Evolutionary conservation across 2,888 invertebrate genomes (phyloP).

Genomic region (Peribatodes rhomboidaria): DNA sequence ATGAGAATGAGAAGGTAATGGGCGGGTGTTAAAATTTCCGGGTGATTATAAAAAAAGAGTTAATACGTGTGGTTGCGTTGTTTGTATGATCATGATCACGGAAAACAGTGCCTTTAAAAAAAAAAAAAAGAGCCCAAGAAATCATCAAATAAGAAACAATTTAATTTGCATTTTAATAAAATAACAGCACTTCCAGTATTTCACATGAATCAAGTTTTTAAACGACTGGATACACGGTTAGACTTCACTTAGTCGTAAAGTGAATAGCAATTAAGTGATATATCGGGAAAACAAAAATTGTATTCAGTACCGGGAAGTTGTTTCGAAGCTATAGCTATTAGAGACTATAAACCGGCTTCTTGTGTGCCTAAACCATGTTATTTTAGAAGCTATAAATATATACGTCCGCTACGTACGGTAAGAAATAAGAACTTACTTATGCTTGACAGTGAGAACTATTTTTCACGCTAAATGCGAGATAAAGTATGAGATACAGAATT

Average conservation of each 20-base stretch:
- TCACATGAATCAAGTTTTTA: slow-evolving; percentile 4
- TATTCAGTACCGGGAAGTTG: slow-evolving; percentile 9
- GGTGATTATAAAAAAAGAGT: too few species aligned
- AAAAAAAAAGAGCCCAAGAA: not conserved
- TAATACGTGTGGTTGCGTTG: too few species aligned
- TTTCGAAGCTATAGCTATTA: slow-evolving; percentile 4
- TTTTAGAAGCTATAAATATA: not conserved
- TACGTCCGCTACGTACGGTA: not conserved
- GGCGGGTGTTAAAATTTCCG: too few species aligned
- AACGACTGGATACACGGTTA: slow-evolving; percentile 3
- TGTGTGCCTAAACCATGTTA: slow-evolving; percentile 2
- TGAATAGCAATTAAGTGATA: slow-evolving; percentile 11
- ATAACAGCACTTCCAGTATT: slow-evolving; percentile 12
- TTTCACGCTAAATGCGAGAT: not conserved
- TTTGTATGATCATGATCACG: not conserved
- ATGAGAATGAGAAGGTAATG: too few species aligned
- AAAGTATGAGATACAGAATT: too few species aligned
- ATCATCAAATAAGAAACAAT: not conserved
- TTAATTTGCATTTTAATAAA: slow-evolving; percentile 18
- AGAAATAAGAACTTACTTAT: not conserved
- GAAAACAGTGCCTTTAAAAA: too few species aligned
- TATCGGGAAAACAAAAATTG: slow-evolving; percentile 4
- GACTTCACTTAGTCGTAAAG: slow-evolving; percentile 18
- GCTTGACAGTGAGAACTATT: not conserved
- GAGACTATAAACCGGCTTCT: slow-evolving; percentile 18